Conservation (phyloP, 1,140 invertebrate species). For the Drosophila kurseongensis region DNA sequence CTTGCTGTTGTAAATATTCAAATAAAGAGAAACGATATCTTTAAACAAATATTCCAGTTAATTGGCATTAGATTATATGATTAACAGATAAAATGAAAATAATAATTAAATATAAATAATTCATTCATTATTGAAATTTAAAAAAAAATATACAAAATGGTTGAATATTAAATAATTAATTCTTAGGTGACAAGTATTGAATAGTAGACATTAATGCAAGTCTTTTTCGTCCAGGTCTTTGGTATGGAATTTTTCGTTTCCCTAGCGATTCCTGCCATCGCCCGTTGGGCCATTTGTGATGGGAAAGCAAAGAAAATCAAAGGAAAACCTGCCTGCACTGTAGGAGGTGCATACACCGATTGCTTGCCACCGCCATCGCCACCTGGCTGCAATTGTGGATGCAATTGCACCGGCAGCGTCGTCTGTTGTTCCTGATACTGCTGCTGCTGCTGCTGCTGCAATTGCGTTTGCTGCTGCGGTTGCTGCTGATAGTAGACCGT, state of each 20-base stretch:
- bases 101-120: too few relatives aligned
- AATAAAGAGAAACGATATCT: too few relatives aligned
- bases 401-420: conserved; percentile 5
- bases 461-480: conserved; percentile 31
- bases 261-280: conserved; percentile 5
- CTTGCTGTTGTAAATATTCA: too few relatives aligned
- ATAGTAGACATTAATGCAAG: not conserved
- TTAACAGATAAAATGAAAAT: too few relatives aligned
- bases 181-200: not conserved
- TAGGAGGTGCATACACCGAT: conserved; percentile 53
- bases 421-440: conserved; percentile 29
- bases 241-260: conserved; percentile 9
- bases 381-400: conserved; percentile 11
- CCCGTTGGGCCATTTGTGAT: conserved; percentile 2
- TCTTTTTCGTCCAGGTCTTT: not conserved
- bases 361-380: conserved; percentile 56
- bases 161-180: too few relatives aligned
- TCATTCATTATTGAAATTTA: too few relatives aligned
- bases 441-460: conserved; percentile 26
- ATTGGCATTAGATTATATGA: too few relatives aligned
- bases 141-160: too few relatives aligned
- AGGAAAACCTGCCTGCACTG: conserved; percentile 73
- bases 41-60: too few relatives aligned
- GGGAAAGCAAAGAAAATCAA: conserved; percentile 50
- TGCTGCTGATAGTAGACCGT: conserved; percentile 73